A percentile compares a stretch with the other conserved stretches of the same genome.
Conservation (phyloP, 2,797 vertebrate species). For the Chelidonichthys spinosus region DNA sequence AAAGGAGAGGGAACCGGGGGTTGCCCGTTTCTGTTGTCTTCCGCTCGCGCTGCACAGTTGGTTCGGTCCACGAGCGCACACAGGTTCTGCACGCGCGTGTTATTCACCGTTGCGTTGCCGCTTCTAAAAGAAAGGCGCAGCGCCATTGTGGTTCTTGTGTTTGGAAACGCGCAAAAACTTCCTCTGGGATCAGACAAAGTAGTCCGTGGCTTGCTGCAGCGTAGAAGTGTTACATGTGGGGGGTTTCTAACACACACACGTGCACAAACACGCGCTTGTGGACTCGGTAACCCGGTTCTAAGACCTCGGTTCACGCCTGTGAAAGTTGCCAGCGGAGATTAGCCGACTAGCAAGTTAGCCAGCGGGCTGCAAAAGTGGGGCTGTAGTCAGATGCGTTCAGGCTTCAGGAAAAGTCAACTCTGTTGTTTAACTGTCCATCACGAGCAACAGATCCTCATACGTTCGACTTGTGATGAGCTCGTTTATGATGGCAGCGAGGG, state of each 20-base stretch:
- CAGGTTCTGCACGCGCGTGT: background rate
- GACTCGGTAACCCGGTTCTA: background rate
- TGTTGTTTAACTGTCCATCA: background rate
- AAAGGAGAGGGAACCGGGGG: background rate
- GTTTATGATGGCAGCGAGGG: background rate
- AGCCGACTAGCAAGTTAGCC: constrained; percentile 66
- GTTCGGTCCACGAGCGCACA: accelerated
- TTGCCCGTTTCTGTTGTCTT: background rate
- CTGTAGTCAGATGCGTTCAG: constrained; percentile 34
- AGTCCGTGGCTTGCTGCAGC: background rate
- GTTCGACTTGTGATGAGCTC: background rate
- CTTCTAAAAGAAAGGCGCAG: constrained; percentile 55
- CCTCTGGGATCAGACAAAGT: constrained; percentile 34
- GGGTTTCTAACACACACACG: background rate
- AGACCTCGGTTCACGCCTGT: constrained; percentile 5
- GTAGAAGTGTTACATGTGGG: accelerated
- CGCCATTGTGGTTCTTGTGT: constrained; percentile 71
- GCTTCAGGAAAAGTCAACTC: background rate
- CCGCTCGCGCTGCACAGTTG: background rate
- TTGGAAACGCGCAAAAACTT: constrained; percentile 63
- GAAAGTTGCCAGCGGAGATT: constrained; percentile 55
- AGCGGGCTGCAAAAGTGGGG: constrained; percentile 36
- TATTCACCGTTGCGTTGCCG: constrained; percentile 1
- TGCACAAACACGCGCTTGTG: background rate
- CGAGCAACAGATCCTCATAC: background rate